Conservation (phyloP, 2,888 invertebrate genomes). For the Amiota minor region DNA sequence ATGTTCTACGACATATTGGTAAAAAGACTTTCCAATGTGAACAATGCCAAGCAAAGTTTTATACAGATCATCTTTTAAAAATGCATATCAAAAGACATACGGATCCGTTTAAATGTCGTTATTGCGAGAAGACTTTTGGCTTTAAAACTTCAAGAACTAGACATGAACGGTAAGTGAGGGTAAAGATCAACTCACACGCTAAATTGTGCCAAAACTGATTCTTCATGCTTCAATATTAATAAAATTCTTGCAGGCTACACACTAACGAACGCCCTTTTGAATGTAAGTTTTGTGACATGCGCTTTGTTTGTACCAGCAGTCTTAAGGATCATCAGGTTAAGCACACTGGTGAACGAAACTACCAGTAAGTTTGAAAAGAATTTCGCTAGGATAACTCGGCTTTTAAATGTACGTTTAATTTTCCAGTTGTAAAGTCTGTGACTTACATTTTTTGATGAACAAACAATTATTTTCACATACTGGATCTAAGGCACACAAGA, state of each 20-base stretch:
- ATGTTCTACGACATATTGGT: constrained; percentile 53
- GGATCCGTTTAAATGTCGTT: constrained; percentile 66
- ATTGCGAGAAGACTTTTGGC: constrained; percentile 63
- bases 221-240: neutral
- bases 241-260: constrained; percentile 57
- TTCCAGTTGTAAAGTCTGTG: constrained; percentile 49
- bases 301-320: constrained; percentile 66
- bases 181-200: too few relatives aligned
- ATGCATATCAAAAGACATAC: constrained; percentile 59
- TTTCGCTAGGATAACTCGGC: neutral
- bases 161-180: constrained; percentile 64
- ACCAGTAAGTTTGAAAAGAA: constrained; percentile 43
- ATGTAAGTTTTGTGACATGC: constrained; percentile 61
- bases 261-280: constrained; percentile 66
- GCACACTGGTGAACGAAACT: constrained; percentile 51
- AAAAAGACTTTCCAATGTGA: constrained; percentile 49
- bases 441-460: constrained; percentile 52
- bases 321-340: constrained; percentile 62
- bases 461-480: constrained; percentile 56
- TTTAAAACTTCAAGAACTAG: constrained; percentile 64
- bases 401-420: neutral
- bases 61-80: constrained; percentile 51
- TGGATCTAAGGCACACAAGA: constrained; percentile 49
- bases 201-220: neutral
- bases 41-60: constrained; percentile 47